phyloP scores from a whole-genome alignment of 30 jellyfish, hydroid and myxozoan genomes.

The Phacellophora camtschatica region DNA sequence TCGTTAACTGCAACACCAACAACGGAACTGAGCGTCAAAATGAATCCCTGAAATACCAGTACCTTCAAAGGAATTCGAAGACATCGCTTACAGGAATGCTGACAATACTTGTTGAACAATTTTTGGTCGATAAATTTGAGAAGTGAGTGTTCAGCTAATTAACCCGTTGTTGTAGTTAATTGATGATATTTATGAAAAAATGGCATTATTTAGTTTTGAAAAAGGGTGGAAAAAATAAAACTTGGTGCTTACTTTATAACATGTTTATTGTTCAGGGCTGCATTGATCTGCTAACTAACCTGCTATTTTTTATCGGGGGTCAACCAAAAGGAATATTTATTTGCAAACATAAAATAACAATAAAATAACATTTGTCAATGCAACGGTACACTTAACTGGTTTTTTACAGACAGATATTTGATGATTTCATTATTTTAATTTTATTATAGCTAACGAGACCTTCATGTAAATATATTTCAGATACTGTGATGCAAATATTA shows the following conservation, averaged over 20 bases:
- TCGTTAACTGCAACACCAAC: constrained; percentile 37
- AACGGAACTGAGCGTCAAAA: constrained; percentile 77
- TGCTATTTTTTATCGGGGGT: too few species aligned
- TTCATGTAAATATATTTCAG: neutral
- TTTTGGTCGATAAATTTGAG: constrained; percentile 24
- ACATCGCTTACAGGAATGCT: constrained; percentile 44
- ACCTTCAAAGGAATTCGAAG: constrained; percentile 20
- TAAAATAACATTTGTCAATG: neutral
- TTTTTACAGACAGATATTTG: too few species aligned
- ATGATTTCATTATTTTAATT: neutral
- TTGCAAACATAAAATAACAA: neutral
- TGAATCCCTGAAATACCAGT: constrained; percentile 53
- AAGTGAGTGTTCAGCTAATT: neutral
- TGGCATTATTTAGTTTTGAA: too few species aligned
- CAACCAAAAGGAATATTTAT: too few species aligned
- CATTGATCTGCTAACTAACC: too few species aligned
- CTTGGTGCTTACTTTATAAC: too few species aligned
- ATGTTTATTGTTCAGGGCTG: too few species aligned
- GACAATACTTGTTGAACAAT: constrained; percentile 13
- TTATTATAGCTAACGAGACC: neutral
- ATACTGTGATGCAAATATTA: neutral
- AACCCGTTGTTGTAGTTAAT: too few species aligned
- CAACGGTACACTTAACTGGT: too few species aligned
- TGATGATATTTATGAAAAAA: too few species aligned
- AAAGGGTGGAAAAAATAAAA: too few species aligned